Evolutionary conservation across 2,113 vertebrate species (phyloP).

Genomic region (Planiliza haematocheilus): DNA sequence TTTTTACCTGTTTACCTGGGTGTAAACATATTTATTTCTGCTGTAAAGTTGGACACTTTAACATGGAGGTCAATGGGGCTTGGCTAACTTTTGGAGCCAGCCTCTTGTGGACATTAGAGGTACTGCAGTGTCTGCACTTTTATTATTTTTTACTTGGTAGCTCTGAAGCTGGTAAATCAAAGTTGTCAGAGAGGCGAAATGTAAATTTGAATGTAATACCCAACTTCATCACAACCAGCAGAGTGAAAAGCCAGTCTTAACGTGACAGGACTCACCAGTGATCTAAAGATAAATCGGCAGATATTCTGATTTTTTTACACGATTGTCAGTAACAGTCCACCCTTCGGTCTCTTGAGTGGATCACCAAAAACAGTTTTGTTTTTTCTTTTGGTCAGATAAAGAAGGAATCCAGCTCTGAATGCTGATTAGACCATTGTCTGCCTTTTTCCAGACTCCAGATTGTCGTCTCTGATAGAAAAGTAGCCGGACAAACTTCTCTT

Average conservation of each 20-base stretch:
- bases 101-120: too few species aligned
- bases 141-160: too few species aligned
- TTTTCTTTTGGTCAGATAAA: conserved; percentile 31
- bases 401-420: background rate
- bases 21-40: too few species aligned
- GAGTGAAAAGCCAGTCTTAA: background rate
- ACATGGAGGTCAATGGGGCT: too few species aligned
- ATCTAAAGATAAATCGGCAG: background rate
- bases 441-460: conserved; percentile 33
- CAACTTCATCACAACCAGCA: too few species aligned
- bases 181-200: too few species aligned
- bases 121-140: too few species aligned
- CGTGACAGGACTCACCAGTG: background rate
- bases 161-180: too few species aligned
- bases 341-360: background rate
- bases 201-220: too few species aligned
- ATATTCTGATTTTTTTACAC: background rate
- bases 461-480: conserved; percentile 13
- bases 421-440: conserved; percentile 44
- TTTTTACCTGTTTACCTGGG: too few species aligned
- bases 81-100: too few species aligned
- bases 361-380: background rate
- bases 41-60: too few species aligned
- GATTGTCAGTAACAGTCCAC: background rate
- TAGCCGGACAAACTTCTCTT: conserved; percentile 19